Conservation (phyloP, 2,888 invertebrate species). For the Leistus spinibarbis region DNA sequence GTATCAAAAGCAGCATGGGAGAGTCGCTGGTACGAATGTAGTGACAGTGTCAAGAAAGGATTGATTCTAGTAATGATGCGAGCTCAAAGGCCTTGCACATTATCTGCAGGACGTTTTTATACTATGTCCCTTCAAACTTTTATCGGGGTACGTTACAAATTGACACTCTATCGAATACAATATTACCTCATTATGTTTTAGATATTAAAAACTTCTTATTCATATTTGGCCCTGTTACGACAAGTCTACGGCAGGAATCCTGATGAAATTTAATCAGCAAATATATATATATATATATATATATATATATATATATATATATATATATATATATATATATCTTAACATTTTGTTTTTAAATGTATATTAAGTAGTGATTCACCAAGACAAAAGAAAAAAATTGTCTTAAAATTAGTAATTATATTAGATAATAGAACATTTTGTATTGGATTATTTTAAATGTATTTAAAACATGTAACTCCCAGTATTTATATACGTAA, state of each 20-base stretch:
- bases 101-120: conserved; percentile 42
- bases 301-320: too few relatives aligned
- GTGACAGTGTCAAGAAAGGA: conserved; percentile 36
- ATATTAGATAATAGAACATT: too few relatives aligned
- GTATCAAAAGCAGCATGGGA: conserved; percentile 39
- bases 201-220: conserved; percentile 43
- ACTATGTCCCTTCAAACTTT: conserved; percentile 43
- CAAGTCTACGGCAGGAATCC: conserved; percentile 27
- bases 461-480: too few relatives aligned
- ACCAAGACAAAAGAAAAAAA: too few relatives aligned
- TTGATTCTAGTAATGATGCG: conserved; percentile 41
- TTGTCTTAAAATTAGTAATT: too few relatives aligned
- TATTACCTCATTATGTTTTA: conserved; percentile 31
- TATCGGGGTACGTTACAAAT: conserved; percentile 35
- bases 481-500: too few relatives aligned
- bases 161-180: background rate
- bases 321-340: too few relatives aligned
- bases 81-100: conserved; percentile 35
- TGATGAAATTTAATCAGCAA: background rate
- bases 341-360: too few relatives aligned
- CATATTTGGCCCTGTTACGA: conserved; percentile 41
- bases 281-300: background rate
- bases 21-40: conserved; percentile 42
- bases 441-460: too few relatives aligned
- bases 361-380: too few relatives aligned